These are phyloP conservation scores for Xenopus tropicalis DNA, from an alignment of 2,113 vertebrate species.

Conservation along the genomic window UCB_Xtro_10.0 CM004447.2:2638001-2638500, in stretches of 20 bases:
- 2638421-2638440: slow-evolving; percentile 76
- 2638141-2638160: slow-evolving; percentile 75
- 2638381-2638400: slow-evolving; percentile 34
- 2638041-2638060: slow-evolving; percentile 65
- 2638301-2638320: slow-evolving; percentile 91
- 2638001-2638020: slow-evolving; percentile 57
- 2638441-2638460: slow-evolving; percentile 61
- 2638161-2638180: slow-evolving; percentile 60
- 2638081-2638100: slow-evolving; percentile 57
- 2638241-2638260: slow-evolving; percentile 81
- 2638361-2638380: slow-evolving; percentile 70
- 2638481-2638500: slow-evolving; percentile 95
- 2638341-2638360: slow-evolving; percentile 79
- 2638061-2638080: slow-evolving; percentile 61
- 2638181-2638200: slow-evolving; percentile 66
- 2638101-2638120: slow-evolving; percentile 76
- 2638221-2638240: slow-evolving; percentile 72
- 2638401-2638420: slow-evolving; percentile 65
- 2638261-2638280: slow-evolving; percentile 63
- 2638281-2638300: slow-evolving; percentile 87
- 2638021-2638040: slow-evolving; percentile 68
- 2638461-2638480: slow-evolving; percentile 79
- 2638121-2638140: slow-evolving; percentile 79
- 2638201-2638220: slow-evolving; percentile 67
- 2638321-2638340: slow-evolving; percentile 90